Conservation (phyloP, 2,888 invertebrate genomes). For the Cheilosia urbana region DNA sequence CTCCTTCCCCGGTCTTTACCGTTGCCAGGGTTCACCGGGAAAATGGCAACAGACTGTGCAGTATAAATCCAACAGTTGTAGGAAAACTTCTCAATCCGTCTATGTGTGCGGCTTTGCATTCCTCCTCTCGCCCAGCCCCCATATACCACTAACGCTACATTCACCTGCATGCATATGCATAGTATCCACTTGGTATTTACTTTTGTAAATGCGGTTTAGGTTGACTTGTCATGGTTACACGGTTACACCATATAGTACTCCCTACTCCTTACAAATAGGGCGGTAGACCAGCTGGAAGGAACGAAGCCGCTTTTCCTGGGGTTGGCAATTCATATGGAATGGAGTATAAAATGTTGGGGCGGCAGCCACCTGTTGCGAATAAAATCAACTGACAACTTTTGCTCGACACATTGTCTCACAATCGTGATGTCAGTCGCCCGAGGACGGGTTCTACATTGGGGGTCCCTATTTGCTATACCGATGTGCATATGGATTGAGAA, state of each 20-base stretch:
- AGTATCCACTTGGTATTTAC: conserved; percentile 43
- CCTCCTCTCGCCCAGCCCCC: neutral
- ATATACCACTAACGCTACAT: conserved; percentile 2
- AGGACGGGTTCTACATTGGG: neutral
- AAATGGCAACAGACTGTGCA: conserved; percentile 30
- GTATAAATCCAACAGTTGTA: conserved; percentile 40
- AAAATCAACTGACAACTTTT: conserved; percentile 65
- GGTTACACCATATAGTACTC: neutral
- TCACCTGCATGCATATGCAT: conserved; percentile 22
- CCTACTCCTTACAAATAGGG: no score
- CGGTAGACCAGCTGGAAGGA: neutral
- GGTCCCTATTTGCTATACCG: conserved; percentile 19
- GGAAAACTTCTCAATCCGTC: conserved; percentile 37
- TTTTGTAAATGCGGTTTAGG: conserved; percentile 34
- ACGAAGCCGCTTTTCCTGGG: conserved; percentile 1
- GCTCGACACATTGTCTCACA: conserved; percentile 67
- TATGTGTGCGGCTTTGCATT: conserved; percentile 16
- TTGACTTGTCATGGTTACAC: conserved; percentile 28
- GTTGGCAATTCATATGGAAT: neutral
- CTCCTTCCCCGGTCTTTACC: neutral
- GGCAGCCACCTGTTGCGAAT: conserved; percentile 73
- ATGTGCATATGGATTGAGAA: conserved; percentile 34
- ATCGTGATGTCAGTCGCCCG: conserved; percentile 27
- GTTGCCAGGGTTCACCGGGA: neutral
- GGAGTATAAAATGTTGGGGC: conserved; percentile 23